Evolutionary conservation across 2,797 vertebrate species (phyloP).

Genomic region (Silurus aristotelis): DNA sequence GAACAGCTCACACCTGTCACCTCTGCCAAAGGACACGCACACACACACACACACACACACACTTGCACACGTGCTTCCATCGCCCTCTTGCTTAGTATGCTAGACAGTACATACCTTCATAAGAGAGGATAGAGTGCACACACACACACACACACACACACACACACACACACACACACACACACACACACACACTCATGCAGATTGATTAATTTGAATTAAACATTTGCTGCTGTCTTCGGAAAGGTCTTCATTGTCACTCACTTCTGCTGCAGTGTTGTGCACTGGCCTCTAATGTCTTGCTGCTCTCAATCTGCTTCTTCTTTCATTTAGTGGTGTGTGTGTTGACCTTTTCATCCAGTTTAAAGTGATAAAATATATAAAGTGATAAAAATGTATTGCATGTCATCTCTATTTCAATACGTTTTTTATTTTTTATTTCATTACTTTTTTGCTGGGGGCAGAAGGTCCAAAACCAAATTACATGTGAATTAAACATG

Average conservation of each 20-base stretch:
- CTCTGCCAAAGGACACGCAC: slow-evolving; percentile 43
- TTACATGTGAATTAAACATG: slow-evolving; percentile 2
- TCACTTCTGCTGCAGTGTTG: slow-evolving; percentile 49
- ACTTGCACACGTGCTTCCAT: slow-evolving; percentile 24
- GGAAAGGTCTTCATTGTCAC: slow-evolving; percentile 61
- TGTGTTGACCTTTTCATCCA: slow-evolving; percentile 45
- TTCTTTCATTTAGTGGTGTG: slow-evolving; percentile 47
- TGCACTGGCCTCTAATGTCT: slow-evolving; percentile 40
- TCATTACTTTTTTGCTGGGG: neutral
- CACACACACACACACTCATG: neutral
- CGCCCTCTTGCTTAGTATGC: slow-evolving; percentile 49
- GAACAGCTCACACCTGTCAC: slow-evolving; percentile 54
- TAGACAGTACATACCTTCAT: slow-evolving; percentile 44
- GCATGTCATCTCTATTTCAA: slow-evolving; percentile 34
- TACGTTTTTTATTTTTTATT: neutral
- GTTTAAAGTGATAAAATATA: slow-evolving; percentile 34
- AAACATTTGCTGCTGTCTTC: slow-evolving; percentile 56
- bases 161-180: neutral
- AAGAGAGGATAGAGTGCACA: slow-evolving; percentile 41
- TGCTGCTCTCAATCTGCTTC: slow-evolving; percentile 29
- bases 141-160: neutral
- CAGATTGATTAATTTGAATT: slow-evolving; percentile 58
- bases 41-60: slow-evolving; percentile 4
- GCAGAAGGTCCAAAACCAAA: neutral
- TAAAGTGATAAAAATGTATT: slow-evolving; percentile 6